Conservation (phyloP, 1,140 invertebrate genomes). For the Wasmannia auropunctata region DNA sequence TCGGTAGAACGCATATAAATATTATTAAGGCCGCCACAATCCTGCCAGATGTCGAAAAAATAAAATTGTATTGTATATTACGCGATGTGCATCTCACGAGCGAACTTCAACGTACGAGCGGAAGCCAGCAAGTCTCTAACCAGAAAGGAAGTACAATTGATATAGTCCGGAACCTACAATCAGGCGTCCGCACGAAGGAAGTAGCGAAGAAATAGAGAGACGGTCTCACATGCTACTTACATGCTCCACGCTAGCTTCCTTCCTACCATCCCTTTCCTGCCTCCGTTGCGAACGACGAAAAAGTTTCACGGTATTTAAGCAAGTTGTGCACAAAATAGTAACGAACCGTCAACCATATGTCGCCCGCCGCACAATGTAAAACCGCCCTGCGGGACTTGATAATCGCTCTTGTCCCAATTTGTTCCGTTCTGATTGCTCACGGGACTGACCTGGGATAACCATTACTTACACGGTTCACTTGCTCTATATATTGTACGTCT, state of each 20-base stretch:
- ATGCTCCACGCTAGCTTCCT: background rate
- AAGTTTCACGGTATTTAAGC: slow-evolving; percentile 75
- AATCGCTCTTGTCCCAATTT: slow-evolving; percentile 75
- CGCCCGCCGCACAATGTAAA: slow-evolving; percentile 63
- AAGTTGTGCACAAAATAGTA: slow-evolving; percentile 60
- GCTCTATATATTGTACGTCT: background rate
- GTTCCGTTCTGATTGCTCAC: slow-evolving; percentile 73
- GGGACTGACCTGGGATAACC: slow-evolving; percentile 76
- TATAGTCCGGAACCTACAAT: slow-evolving; percentile 71
- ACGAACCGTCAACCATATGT: slow-evolving; percentile 70
- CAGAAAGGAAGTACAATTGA: slow-evolving; percentile 47
- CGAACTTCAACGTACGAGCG: background rate
- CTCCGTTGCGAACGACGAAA: slow-evolving; percentile 15
- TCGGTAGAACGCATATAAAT: background rate
- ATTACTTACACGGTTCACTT: slow-evolving; percentile 28
- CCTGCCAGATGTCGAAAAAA: background rate
- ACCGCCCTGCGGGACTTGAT: slow-evolving; percentile 60
- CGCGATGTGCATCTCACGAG: background rate
- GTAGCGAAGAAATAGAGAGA: slow-evolving; percentile 21
- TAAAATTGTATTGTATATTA: background rate
- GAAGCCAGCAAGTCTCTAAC: slow-evolving; percentile 12
- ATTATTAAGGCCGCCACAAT: background rate
- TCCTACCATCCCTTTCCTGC: background rate
- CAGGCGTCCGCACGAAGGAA: slow-evolving; percentile 57
- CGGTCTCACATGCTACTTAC: background rate